Conservation (phyloP, 2,797 vertebrate genomes). For the Helarctos malayanus region DNA sequence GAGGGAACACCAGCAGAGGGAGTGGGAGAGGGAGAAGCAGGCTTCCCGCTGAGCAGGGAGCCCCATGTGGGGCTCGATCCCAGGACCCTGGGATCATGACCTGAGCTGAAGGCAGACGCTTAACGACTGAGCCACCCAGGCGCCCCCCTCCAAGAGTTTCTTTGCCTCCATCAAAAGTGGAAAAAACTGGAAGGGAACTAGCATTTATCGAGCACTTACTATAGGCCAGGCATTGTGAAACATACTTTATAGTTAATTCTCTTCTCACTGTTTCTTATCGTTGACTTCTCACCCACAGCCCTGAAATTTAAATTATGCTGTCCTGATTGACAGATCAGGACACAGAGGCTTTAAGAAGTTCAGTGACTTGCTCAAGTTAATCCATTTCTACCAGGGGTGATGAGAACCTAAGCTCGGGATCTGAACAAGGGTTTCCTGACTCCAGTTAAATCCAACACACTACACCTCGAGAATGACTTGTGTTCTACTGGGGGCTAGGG, state of each 20-base stretch:
- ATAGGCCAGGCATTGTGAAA: neutral
- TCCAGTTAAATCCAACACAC: slow-evolving; percentile 42
- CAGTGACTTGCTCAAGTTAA: neutral
- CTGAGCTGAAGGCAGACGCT: too few species aligned
- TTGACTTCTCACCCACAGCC: neutral
- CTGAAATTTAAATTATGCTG: neutral
- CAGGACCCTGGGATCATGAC: too few species aligned
- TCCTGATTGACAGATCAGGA: neutral
- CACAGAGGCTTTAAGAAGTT: neutral
- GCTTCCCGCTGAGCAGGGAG: too few species aligned
- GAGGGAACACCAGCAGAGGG: too few species aligned
- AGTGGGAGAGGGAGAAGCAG: too few species aligned
- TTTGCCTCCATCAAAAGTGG: neutral
- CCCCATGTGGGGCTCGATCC: too few species aligned
- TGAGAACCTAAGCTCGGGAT: neutral
- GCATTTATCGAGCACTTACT: neutral
- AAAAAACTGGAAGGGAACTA: neutral
- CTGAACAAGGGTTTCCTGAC: neutral
- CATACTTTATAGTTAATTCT: neutral
- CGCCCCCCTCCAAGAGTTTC: neutral
- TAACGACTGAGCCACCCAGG: too few species aligned
- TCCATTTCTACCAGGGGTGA: neutral
- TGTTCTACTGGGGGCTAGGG: neutral
- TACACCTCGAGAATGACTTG: neutral
- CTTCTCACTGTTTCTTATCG: neutral